Conservation (phyloP, 1,140 invertebrate genomes). For the Drosophila subobscura region DNA sequence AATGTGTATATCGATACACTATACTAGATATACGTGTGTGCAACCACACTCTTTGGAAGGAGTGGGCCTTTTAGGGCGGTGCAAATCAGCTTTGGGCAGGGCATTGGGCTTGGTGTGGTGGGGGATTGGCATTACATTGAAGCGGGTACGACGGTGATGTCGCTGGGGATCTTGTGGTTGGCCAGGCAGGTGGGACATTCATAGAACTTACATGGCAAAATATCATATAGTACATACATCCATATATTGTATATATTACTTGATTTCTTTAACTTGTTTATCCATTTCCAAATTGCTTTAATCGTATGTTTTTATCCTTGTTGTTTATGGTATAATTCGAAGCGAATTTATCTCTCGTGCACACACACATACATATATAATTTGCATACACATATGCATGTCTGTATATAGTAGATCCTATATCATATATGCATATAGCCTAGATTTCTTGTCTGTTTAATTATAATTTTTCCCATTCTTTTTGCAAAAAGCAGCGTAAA, state of each 20-base stretch:
- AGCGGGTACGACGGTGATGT: slow-evolving; percentile 29
- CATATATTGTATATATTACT: slow-evolving; percentile 27
- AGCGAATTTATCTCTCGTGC: slow-evolving; percentile 45
- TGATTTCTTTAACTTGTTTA: slow-evolving; percentile 12
- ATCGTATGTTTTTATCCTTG: slow-evolving; percentile 24
- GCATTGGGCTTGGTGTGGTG: not conserved
- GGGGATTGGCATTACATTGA: slow-evolving; percentile 35
- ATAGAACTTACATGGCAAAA: slow-evolving; percentile 67
- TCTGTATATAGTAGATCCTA: slow-evolving; percentile 11
- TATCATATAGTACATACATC: slow-evolving; percentile 23
- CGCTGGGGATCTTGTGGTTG: too few species aligned
- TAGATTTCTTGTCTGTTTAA: slow-evolving; percentile 25
- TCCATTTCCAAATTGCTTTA: slow-evolving; percentile 17
- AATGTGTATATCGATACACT: slow-evolving; percentile 1
- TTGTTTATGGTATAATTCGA: slow-evolving; percentile 36
- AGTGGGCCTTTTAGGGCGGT: slow-evolving; percentile 24
- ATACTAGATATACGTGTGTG: too few species aligned
- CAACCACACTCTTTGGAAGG: too few species aligned
- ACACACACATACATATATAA: slow-evolving; percentile 26
- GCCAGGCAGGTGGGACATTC: slow-evolving; percentile 77
- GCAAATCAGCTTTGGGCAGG: slow-evolving; percentile 45
- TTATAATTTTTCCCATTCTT: slow-evolving; percentile 11
- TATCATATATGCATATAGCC: slow-evolving; percentile 39
- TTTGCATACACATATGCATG: slow-evolving; percentile 26
- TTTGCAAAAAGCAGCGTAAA: slow-evolving; percentile 61